Evolutionary conservation across 1,140 invertebrate genomes (phyloP).

Genomic region (Colletes latitarsis): DNA sequence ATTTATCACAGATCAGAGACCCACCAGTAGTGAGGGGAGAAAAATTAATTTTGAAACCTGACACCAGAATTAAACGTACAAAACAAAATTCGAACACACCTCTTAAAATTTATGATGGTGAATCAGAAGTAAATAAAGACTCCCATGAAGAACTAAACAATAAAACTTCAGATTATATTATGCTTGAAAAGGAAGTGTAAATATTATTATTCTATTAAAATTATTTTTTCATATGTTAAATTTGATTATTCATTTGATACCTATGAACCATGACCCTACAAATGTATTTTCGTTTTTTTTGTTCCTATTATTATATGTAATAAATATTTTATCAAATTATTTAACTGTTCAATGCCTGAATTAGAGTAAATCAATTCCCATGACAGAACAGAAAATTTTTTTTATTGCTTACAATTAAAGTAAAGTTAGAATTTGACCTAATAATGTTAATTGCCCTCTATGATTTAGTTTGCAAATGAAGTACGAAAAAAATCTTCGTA

Average conservation of each 20-base stretch:
- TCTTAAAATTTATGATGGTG: slow-evolving; percentile 50
- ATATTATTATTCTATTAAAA: slow-evolving; percentile 4
- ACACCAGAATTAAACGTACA: slow-evolving; percentile 53
- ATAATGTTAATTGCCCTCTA: too few relatives aligned
- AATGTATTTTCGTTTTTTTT: too few relatives aligned
- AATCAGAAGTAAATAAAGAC: slow-evolving; percentile 16
- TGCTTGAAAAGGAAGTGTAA: background rate
- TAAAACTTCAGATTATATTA: background rate
- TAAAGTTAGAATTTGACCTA: too few relatives aligned
- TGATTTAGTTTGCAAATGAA: too few relatives aligned
- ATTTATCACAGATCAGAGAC: slow-evolving; percentile 50
- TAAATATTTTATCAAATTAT: too few relatives aligned
- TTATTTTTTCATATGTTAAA: background rate
- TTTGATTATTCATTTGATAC: background rate
- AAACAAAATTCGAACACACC: slow-evolving; percentile 27
- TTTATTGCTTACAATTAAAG: too few relatives aligned
- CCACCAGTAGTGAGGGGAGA: slow-evolving; percentile 54
- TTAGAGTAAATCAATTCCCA: too few relatives aligned
- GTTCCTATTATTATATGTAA: too few relatives aligned
- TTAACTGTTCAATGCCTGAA: too few relatives aligned
- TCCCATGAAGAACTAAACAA: background rate
- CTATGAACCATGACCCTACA: background rate
- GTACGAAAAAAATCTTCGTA: background rate
- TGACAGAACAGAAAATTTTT: too few relatives aligned
- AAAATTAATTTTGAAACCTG: slow-evolving; percentile 51